Base-by-base conservation (phyloP, 2,888 invertebrate genomes). In the Deilephila porcellus region DNA sequence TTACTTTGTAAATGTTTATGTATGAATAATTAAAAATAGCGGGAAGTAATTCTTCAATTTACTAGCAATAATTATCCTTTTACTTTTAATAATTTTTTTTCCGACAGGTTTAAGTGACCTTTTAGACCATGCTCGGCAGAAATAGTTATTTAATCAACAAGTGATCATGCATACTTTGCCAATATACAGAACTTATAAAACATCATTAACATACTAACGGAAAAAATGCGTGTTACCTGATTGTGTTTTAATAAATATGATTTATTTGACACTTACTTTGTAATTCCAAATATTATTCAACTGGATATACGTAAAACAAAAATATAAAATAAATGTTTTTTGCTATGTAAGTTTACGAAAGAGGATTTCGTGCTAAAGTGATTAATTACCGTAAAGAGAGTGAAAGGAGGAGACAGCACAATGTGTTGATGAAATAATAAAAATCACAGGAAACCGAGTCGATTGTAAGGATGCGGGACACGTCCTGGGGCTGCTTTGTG, bases 401-500 rank as follows among this genome's bases (percentile, higher is more conserved):
- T 5, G 7, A 56, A 19, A 56, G 56, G 56, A 56, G n/a, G 17
- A 56, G 56, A 56, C 17, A n/a, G n/a, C 56, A 56, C 45, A 45
- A 45, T 45, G n/a, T n/a, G 5, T 17, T 56, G 56, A n/a, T n/a
- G 7, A n/a, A 56, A 56, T 56, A 4, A n/a, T 56, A n/a, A n/a
- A 45, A 56, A 56, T 56, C 19, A 19, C 19, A 56, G n/a, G 56
- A 56, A 64, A 3, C 8, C 64, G 34, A 37, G 64, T 11, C 37
- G 25, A 67, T 20, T 34, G 32, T 67, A 45, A 67, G 76, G 77
- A 83, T 83, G 82, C 82, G 72, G 60, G 79, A 73, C 85, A 81
- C 83, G 82, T 85, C 77, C 76, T 71, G 74, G 45, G 14, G 8
- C 19, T 56, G 25, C 74, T 73, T 83, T 84, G 81, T 84, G 76